Percentiles rank a stretch among this genome's conserved stretches.
Conservation (phyloP, 2,113 vertebrate species). For the Suncus etruscus region DNA sequence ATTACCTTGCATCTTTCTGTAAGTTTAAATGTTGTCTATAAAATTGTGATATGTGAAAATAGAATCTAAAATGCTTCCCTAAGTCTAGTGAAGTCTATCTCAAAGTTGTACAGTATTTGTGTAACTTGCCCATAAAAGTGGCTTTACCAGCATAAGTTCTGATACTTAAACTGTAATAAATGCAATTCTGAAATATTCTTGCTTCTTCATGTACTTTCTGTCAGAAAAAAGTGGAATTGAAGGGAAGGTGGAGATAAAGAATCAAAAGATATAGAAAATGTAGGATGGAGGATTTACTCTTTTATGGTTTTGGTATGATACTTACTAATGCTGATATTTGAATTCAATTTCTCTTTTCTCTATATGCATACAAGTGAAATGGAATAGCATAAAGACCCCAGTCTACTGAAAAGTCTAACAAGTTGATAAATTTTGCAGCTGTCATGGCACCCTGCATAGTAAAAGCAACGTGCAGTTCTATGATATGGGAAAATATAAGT, state of each 20-base stretch:
- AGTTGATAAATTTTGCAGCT: not conserved
- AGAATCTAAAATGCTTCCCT: constrained; percentile 16
- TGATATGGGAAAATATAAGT: constrained; percentile 58
- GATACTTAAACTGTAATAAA: not conserved
- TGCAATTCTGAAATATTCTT: not conserved
- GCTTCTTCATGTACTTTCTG: not conserved
- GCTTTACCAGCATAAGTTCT: not conserved
- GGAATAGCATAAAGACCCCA: not conserved
- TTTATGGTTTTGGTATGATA: not conserved
- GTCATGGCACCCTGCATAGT: not conserved
- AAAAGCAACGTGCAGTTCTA: constrained; percentile 23
- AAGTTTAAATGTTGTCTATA: constrained; percentile 47
- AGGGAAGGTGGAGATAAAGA: not conserved
- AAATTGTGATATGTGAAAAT: constrained; percentile 48
- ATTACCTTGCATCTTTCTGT: no score
- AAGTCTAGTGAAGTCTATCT: no score
- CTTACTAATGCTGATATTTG: not conserved
- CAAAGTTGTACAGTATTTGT: not conserved
- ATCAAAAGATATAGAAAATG: not conserved
- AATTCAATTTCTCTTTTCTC: not conserved
- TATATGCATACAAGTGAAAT: not conserved
- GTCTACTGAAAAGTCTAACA: not conserved
- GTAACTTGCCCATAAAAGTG: not conserved
- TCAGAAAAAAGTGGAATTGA: not conserved
- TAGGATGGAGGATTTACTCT: not conserved